phyloP scores from a whole-genome alignment of 2,797 vertebrate genomes.

The Sebastes vulpes region DNA sequence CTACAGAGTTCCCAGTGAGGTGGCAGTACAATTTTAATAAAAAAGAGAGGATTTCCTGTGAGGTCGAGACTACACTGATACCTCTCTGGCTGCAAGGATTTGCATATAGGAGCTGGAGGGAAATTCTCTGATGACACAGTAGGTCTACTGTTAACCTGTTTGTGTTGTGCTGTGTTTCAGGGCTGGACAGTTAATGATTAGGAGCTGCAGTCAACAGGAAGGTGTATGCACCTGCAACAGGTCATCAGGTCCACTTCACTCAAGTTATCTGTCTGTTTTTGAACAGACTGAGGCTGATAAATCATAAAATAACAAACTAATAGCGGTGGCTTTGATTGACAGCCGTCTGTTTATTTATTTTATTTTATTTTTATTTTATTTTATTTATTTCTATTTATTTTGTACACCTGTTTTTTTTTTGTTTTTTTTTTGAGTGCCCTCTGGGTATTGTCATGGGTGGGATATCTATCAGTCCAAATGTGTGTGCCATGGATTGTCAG shows the following conservation, averaged over 20 bases:
- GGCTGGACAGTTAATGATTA: constrained; percentile 46
- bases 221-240: constrained; percentile 69
- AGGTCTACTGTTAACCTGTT: constrained; percentile 9
- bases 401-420: too few relatives aligned
- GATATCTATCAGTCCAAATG: too few relatives aligned
- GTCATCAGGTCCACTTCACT: constrained; percentile 13
- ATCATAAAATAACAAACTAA: neutral
- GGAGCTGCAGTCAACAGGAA: constrained; percentile 19
- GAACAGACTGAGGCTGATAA: neutral
- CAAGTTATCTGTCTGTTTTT: neutral
- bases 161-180: neutral
- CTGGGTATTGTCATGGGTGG: too few relatives aligned
- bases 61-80: neutral
- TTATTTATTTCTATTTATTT: too few relatives aligned
- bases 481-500: too few relatives aligned
- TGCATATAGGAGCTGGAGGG: constrained; percentile 62
- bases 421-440: too few relatives aligned
- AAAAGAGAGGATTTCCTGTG: neutral
- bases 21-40: neutral
- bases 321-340: neutral
- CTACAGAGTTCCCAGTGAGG: neutral
- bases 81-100: constrained; percentile 36
- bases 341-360: too few relatives aligned
- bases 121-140: constrained; percentile 6
- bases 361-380: too few relatives aligned